phyloP scores from a whole-genome alignment of 1,140 invertebrate genomes.

The Ptiloglossa arizonensis region DNA sequence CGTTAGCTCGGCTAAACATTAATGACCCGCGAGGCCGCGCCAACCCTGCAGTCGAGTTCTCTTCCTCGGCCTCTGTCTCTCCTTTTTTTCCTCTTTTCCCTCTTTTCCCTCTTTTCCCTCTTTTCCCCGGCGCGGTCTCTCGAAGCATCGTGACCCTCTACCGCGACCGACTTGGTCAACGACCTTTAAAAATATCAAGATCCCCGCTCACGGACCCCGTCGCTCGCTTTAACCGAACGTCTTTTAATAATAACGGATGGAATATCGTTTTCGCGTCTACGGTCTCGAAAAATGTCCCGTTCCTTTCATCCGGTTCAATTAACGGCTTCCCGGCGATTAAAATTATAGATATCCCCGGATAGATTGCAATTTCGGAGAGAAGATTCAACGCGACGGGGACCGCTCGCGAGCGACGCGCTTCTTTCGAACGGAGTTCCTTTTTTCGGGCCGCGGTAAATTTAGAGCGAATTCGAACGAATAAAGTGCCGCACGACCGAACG shows the following conservation, averaged over 20 bases:
- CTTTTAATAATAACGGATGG: background rate
- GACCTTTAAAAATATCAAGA: slow-evolving; percentile 32
- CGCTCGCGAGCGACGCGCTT: too few species aligned
- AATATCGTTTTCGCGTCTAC: background rate
- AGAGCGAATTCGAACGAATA: too few species aligned
- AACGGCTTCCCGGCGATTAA: too few species aligned
- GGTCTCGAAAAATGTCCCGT: background rate
- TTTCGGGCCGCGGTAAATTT: too few species aligned
- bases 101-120: too few species aligned
- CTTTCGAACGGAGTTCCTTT: too few species aligned
- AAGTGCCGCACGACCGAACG: too few species aligned
- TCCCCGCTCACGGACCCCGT: background rate
- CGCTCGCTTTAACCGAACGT: background rate
- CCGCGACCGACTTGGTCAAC: background rate
- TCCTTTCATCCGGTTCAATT: too few species aligned
- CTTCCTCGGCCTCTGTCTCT: slow-evolving; percentile 17
- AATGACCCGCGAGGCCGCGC: slow-evolving; percentile 71
- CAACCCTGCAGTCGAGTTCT: slow-evolving; percentile 49
- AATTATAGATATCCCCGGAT: too few species aligned
- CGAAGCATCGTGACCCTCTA: background rate
- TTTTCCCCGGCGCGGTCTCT: too few species aligned
- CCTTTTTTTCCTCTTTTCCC: slow-evolving; percentile 1
- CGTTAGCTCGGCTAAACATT: slow-evolving; percentile 69
- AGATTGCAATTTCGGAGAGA: too few species aligned
- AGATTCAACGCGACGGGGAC: too few species aligned